Evolutionary conservation across 2,888 invertebrate genomes (phyloP).

Genomic region (Lasioglossum villosulum): DNA sequence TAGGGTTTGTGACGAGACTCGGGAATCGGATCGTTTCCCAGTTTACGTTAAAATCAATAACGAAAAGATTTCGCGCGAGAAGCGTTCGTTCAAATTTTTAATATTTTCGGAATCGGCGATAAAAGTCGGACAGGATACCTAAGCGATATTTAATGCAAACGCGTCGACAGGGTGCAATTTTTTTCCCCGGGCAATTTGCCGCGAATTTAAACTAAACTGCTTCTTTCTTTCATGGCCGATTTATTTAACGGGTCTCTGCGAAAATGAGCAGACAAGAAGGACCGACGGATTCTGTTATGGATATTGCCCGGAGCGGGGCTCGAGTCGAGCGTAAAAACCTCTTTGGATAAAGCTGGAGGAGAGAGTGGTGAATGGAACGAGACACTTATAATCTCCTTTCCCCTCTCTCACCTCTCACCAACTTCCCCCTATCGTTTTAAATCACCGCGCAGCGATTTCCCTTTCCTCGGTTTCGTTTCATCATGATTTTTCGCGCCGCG

Average conservation of each 20-base stretch:
- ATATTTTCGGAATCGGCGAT: too few species aligned
- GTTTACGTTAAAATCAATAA: too few species aligned
- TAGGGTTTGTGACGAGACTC: too few species aligned
- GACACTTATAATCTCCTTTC: slow-evolving; percentile 75
- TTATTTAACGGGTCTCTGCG: slow-evolving; percentile 69
- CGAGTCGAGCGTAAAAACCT: slow-evolving; percentile 66
- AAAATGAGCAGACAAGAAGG: slow-evolving; percentile 56
- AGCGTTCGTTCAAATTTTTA: too few species aligned
- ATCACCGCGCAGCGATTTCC: slow-evolving; percentile 44
- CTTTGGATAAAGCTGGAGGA: slow-evolving; percentile 57
- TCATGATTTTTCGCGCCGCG: slow-evolving; percentile 48
- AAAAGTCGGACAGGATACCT: too few species aligned
- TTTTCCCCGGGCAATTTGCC: slow-evolving; percentile 40
- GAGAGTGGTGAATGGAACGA: slow-evolving; percentile 75
- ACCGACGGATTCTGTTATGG: slow-evolving; percentile 72
- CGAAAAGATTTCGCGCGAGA: too few species aligned
- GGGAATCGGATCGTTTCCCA: too few species aligned
- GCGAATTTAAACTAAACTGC: slow-evolving; percentile 58
- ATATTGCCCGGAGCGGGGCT: slow-evolving; percentile 63
- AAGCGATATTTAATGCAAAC: not conserved
- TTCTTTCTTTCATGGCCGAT: slow-evolving; percentile 67
- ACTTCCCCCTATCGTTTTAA: slow-evolving; percentile 50
- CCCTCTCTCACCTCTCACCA: slow-evolving; percentile 26
- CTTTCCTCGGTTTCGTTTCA: slow-evolving; percentile 38
- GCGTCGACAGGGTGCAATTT: slow-evolving; percentile 28